phyloP scores from a whole-genome alignment of 2,113 vertebrate genomes.

The Oncorhynchus tshawytscha region DNA sequence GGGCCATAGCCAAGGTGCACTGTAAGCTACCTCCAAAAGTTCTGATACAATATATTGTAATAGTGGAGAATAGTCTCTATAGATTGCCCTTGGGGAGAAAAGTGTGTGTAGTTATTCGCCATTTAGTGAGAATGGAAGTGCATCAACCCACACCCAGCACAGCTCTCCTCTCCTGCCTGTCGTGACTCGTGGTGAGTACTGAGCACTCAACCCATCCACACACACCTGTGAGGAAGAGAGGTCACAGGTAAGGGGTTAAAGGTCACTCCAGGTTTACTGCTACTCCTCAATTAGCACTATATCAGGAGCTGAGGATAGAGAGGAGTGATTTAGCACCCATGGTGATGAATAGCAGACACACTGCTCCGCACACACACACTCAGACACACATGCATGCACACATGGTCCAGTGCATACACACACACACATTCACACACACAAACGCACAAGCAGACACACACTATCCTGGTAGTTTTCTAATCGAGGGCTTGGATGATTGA shows the following conservation, averaged over 20 bases:
- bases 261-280: constrained; percentile 37
- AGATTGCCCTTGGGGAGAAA: too few species aligned
- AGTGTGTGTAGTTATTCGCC: too few species aligned
- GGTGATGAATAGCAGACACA: constrained; percentile 28
- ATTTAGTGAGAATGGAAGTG: too few species aligned
- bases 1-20: constrained; percentile 6
- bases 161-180: neutral
- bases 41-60: neutral
- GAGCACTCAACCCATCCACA: neutral
- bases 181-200: neutral
- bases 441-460: too few species aligned
- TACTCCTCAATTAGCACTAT: constrained; percentile 48
- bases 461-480: constrained; percentile 25
- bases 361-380: constrained; percentile 6
- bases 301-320: constrained; percentile 27
- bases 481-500: constrained; percentile 18
- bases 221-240: neutral
- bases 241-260: constrained; percentile 31
- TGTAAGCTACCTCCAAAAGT: neutral
- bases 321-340: constrained; percentile 25
- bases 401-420: neutral
- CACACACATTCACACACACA: neutral
- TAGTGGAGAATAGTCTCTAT: too few species aligned
- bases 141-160: too few species aligned
- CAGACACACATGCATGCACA: too few species aligned